These are phyloP conservation scores for Enteromius fasciolatus DNA, from an alignment of 2,797 vertebrate species.

Conservation along the genomic window DNA sequence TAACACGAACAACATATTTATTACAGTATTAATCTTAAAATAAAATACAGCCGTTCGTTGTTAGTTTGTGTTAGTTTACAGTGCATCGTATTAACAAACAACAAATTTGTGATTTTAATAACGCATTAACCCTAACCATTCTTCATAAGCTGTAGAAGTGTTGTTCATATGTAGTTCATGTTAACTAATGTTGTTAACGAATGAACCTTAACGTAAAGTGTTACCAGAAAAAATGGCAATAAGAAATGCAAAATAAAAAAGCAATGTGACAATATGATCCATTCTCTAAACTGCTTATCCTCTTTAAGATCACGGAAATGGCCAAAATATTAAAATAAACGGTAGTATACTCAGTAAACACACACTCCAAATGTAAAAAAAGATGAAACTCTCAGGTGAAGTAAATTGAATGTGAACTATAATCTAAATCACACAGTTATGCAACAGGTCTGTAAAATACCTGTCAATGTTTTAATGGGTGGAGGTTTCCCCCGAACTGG, in stretches of 20 bases:
- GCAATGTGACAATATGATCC: neutral
- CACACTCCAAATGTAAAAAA: too few relatives aligned
- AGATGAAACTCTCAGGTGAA: neutral
- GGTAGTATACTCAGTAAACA: neutral
- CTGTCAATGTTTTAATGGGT: neutral
- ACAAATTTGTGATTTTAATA: too few relatives aligned
- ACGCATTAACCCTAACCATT: too few relatives aligned
- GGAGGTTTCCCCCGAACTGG: neutral
- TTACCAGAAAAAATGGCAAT: neutral
- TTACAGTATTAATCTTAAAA: too few relatives aligned
- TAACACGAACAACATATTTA: too few relatives aligned
- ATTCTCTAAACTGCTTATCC: neutral
- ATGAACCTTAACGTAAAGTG: too few relatives aligned
- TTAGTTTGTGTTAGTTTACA: too few relatives aligned
- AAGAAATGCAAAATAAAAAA: neutral
- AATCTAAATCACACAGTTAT: neutral
- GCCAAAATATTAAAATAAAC: neutral
- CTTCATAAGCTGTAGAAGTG: too few relatives aligned
- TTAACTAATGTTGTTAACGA: too few relatives aligned
- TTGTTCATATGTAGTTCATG: too few relatives aligned
- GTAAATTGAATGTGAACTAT: neutral
- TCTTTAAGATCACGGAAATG: neutral
- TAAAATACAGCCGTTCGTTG: too few relatives aligned
- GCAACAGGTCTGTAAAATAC: slow-evolving; percentile 4
- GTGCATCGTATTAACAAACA: too few relatives aligned